phyloP scores from a whole-genome alignment of 2,113 vertebrate genomes.

The Atherinomorus stipes region DNA sequence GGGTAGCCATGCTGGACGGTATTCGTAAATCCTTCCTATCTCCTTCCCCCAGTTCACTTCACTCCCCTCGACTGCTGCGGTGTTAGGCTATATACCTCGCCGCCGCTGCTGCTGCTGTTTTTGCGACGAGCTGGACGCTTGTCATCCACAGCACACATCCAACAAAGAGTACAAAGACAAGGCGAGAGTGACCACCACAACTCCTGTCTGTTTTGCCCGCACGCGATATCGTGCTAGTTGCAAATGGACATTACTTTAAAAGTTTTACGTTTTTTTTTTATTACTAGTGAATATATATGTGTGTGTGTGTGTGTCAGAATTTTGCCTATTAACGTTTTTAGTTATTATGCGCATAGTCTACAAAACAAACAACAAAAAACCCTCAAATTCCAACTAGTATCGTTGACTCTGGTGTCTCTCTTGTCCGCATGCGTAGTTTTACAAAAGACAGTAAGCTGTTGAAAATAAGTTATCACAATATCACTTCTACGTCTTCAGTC shows the following conservation, averaged over 20 bases:
- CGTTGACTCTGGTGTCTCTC: too few relatives aligned
- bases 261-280: too few relatives aligned
- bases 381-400: too few relatives aligned
- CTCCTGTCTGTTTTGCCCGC: background rate
- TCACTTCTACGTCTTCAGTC: too few relatives aligned
- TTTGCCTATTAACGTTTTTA: background rate
- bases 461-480: too few relatives aligned
- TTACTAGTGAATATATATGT: background rate
- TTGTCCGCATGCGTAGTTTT: background rate
- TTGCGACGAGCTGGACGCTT: constrained; percentile 60
- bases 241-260: background rate
- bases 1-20: constrained; percentile 85
- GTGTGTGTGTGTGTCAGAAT: background rate
- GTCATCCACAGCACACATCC: constrained; percentile 67
- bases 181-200: background rate
- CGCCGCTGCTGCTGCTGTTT: constrained; percentile 58
- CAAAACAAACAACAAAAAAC: too few relatives aligned
- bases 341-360: too few relatives aligned
- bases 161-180: constrained; percentile 40
- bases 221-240: background rate
- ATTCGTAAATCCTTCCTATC: constrained; percentile 58
- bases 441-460: too few relatives aligned
- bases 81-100: constrained; percentile 41
- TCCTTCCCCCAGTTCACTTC: constrained; percentile 36
- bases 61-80: constrained; percentile 49